Conservation (phyloP, 2,888 invertebrate genomes). For the Choristoneura rosaceana region DNA sequence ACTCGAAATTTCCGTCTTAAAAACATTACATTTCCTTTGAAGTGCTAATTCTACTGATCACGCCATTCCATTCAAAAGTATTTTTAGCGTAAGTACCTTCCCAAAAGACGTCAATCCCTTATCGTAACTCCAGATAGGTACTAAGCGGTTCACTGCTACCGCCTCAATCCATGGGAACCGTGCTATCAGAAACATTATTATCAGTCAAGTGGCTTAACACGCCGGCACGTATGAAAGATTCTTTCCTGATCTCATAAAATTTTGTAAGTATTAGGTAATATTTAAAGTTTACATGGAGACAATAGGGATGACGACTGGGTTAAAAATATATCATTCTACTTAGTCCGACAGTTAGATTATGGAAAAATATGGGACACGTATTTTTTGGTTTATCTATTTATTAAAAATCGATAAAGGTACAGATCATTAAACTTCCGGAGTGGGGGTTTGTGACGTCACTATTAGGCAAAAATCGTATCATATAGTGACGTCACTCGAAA, state of each 20-base stretch:
- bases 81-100: background rate
- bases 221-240: conserved; percentile 28
- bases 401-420: too few species aligned
- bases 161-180: conserved; percentile 58
- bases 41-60: conserved; percentile 1
- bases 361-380: too few species aligned
- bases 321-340: too few species aligned
- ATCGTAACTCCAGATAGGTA: conserved; percentile 30
- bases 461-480: too few species aligned
- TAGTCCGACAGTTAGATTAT: too few species aligned
- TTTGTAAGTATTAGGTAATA: background rate
- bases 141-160: conserved; percentile 41
- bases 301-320: too few species aligned
- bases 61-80: background rate
- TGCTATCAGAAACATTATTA: conserved; percentile 47
- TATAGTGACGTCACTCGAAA: too few species aligned
- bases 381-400: too few species aligned
- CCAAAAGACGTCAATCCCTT: conserved; percentile 13
- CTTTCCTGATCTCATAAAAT: conserved; percentile 32
- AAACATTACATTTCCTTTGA: background rate
- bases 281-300: background rate
- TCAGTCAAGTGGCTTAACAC: conserved; percentile 62
- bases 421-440: too few species aligned
- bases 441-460: too few species aligned
- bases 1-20: background rate